A percentile compares a stretch with the other conserved stretches of the same genome.
Evolutionary conservation across 2,797 vertebrate species (phyloP).

Genomic region (Phrynocephalus guinanensis): DNA sequence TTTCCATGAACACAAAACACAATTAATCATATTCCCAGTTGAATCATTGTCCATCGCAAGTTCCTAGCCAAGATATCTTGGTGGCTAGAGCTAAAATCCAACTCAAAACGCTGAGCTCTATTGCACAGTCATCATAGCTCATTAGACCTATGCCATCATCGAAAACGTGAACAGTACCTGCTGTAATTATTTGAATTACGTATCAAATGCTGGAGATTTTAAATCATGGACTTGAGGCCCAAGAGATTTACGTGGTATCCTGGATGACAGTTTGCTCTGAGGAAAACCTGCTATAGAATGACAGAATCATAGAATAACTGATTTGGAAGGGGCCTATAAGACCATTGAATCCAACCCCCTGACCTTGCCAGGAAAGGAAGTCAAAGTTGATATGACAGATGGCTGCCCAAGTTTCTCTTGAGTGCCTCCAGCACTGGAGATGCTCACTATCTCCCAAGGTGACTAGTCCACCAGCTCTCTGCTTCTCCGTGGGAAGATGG

Average conservation of each 20-base stretch:
- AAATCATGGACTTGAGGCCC: not conserved
- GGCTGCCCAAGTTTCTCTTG: too few species aligned
- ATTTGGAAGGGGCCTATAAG: too few species aligned
- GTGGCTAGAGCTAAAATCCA: slow-evolving; percentile 46
- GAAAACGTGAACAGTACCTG: not conserved
- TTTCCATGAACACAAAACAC: slow-evolving; percentile 79
- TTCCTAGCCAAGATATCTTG: slow-evolving; percentile 28
- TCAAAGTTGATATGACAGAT: too few species aligned
- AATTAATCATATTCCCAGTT: slow-evolving; percentile 77
- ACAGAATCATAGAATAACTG: too few species aligned
- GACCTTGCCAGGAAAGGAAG: too few species aligned
- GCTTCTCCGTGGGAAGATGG: too few species aligned
- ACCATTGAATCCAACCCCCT: too few species aligned
- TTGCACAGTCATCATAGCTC: slow-evolving; percentile 51
- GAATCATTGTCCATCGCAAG: slow-evolving; percentile 70
- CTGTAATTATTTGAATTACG: not conserved
- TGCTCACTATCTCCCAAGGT: too few species aligned
- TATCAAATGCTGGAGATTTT: too few species aligned
- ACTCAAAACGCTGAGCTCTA: slow-evolving; percentile 49
- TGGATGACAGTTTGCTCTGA: not conserved
- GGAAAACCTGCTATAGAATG: too few species aligned
- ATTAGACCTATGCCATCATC: slow-evolving; percentile 49
- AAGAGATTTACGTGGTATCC: not conserved
- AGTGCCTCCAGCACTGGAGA: too few species aligned
- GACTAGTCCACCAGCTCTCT: too few species aligned